Conservation (phyloP, 35 echinoderm and acorn worm species). For the Diadema setosum region DNA sequence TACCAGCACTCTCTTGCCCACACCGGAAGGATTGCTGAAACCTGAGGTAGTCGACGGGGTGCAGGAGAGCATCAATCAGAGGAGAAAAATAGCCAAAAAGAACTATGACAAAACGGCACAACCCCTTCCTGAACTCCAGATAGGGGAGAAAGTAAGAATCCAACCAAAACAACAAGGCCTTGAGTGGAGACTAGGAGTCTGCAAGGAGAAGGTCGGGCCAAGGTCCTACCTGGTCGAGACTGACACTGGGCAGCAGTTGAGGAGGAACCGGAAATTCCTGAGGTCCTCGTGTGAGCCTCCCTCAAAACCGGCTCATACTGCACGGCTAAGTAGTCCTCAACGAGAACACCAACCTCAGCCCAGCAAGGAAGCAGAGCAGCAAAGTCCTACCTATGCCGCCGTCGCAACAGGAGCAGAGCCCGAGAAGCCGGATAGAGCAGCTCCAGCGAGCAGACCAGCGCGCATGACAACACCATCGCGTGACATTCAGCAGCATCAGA, state of each 20-base stretch:
- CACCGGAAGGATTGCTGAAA: conserved; percentile 35
- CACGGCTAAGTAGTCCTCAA: not conserved
- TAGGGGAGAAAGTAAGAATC: conserved; percentile 44
- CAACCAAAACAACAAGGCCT: conserved; percentile 31
- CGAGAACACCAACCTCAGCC: not conserved
- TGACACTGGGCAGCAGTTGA: no score
- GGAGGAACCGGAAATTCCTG: conserved; percentile 25
- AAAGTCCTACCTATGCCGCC: no score
- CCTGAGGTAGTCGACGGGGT: conserved; percentile 32
- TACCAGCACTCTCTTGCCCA: conserved; percentile 44
- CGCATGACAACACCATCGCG: no score
- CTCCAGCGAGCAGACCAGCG: no score
- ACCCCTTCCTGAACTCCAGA: conserved; percentile 35
- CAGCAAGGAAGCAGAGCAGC: not conserved
- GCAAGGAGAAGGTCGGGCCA: no score
- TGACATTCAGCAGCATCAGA: not conserved
- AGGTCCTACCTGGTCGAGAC: no score
- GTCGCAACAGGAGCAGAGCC: no score
- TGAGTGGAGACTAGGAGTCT: not conserved
- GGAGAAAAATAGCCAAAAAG: conserved; percentile 41
- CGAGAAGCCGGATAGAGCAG: no score
- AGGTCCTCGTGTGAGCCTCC: not conserved
- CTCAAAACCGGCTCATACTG: not conserved
- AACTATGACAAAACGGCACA: conserved; percentile 26
- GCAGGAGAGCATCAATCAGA: not conserved